Conservation (phyloP, 2,797 vertebrate genomes). For the Tiaroga cobitis region DNA sequence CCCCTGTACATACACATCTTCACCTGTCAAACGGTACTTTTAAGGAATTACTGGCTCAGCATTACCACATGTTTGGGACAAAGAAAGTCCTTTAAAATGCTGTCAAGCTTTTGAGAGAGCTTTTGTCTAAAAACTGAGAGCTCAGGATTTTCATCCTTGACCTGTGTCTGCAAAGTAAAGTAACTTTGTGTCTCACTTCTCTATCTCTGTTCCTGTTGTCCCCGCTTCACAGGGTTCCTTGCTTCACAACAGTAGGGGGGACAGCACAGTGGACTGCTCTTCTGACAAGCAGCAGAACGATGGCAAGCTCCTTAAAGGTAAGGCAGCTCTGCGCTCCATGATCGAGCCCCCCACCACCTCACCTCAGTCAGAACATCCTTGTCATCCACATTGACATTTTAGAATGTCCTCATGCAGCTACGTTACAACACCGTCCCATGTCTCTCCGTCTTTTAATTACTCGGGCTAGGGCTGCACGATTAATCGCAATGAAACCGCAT, state of each 20-base stretch:
- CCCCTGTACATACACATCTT: neutral
- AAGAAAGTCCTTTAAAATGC: slow-evolving; percentile 13
- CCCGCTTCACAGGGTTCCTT: slow-evolving; percentile 53
- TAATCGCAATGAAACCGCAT: too few species aligned
- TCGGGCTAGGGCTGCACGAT: neutral
- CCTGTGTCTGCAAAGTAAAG: neutral
- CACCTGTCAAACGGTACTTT: neutral
- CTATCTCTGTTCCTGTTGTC: slow-evolving; percentile 12
- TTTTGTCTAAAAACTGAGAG: slow-evolving; percentile 25
- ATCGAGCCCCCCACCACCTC: neutral
- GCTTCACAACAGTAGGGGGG: slow-evolving; percentile 5
- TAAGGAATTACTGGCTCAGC: neutral
- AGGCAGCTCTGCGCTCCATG: neutral
- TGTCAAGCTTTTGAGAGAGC: neutral
- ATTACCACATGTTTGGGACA: neutral
- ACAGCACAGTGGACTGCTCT: slow-evolving; percentile 47
- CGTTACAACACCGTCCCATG: neutral
- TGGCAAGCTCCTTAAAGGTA: slow-evolving; percentile 92
- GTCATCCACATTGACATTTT: neutral
- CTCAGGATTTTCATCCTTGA: slow-evolving; percentile 4
- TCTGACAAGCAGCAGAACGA: slow-evolving; percentile 70
- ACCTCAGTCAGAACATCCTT: neutral
- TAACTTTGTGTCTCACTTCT: slow-evolving; percentile 9
- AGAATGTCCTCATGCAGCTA: neutral
- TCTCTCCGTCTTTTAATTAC: neutral